Percentiles rank a stretch among this genome's conserved stretches.
phyloP scores from a whole-genome alignment of 2,888 invertebrate species.

The Volucella inflata region DNA sequence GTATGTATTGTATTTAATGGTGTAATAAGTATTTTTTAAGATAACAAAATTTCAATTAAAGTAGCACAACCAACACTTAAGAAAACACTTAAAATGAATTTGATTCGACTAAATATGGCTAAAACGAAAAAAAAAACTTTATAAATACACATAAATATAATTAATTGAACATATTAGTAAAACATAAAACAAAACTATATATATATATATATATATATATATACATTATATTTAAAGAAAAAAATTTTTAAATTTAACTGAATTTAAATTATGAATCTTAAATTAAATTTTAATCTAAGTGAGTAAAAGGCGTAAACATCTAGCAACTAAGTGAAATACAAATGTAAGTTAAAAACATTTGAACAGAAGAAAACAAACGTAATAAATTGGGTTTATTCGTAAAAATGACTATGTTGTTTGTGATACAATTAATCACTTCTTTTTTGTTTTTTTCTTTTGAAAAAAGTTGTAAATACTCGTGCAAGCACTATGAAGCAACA shows the following conservation, averaged over 20 bases:
- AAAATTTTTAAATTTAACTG: conserved; percentile 53
- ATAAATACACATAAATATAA: conserved; percentile 38
- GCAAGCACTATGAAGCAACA: too few species aligned
- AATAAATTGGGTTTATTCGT: conserved; percentile 72
- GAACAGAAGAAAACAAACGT: conserved; percentile 62
- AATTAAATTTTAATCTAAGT: conserved; percentile 65
- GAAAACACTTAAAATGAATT: conserved; percentile 55
- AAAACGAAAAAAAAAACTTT: conserved; percentile 32
- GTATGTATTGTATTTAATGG: conserved; percentile 59
- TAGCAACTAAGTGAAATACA: conserved; percentile 61
- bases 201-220: too few species aligned
- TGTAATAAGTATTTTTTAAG: conserved; percentile 64
- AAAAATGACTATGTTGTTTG: conserved; percentile 23
- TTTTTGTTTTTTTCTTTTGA: neutral
- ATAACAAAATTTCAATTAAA: conserved; percentile 11
- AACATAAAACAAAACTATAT: conserved; percentile 20
- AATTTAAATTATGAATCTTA: conserved; percentile 65
- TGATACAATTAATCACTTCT: neutral
- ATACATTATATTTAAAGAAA: conserved; percentile 15
- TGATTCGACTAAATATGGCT: conserved; percentile 60
- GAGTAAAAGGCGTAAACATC: conserved; percentile 40
- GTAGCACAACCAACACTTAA: conserved; percentile 72
- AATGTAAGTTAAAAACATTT: conserved; percentile 33
- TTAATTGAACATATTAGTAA: conserved; percentile 60
- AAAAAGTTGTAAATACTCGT: neutral